Conservation (phyloP, 1,140 invertebrate genomes). For the Chironomus tepperi region DNA sequence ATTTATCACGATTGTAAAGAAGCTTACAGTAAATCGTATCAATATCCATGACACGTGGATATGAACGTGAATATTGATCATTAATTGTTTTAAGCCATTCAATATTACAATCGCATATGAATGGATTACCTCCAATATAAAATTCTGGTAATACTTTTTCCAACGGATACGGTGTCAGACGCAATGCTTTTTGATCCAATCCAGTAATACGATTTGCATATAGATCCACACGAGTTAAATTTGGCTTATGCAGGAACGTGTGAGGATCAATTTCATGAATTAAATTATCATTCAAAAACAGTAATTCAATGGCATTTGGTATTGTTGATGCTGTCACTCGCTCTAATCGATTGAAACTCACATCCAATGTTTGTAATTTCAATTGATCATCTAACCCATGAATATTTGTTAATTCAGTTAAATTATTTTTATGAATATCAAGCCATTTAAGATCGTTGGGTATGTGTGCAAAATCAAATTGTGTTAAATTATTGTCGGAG, state of each 20-base stretch:
- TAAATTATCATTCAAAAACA: conserved; percentile 76
- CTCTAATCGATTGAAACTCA: conserved; percentile 70
- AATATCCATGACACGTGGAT: conserved; percentile 83
- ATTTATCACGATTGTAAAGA: conserved; percentile 70
- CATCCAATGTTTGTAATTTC: conserved; percentile 66
- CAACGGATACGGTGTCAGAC: conserved; percentile 59
- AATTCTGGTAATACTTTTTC: conserved; percentile 67
- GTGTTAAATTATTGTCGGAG: conserved; percentile 79
- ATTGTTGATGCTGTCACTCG: conserved; percentile 59
- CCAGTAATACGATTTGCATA: conserved; percentile 76
- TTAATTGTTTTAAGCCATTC: conserved; percentile 82
- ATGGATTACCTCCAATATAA: conserved; percentile 79
- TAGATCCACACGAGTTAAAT: conserved; percentile 73
- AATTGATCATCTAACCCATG: conserved; percentile 59
- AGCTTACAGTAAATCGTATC: conserved; percentile 85
- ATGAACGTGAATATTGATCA: conserved; percentile 59
- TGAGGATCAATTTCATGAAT: conserved; percentile 69
- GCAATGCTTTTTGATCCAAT: conserved; percentile 70
- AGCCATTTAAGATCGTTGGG: conserved; percentile 76
- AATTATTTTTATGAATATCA: conserved; percentile 81
- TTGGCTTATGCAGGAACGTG: conserved; percentile 73
- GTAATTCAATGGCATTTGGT: conserved; percentile 65
- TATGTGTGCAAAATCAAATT: conserved; percentile 84
- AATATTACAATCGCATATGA: conserved; percentile 79
- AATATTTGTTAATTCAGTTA: conserved; percentile 70